phyloP scores from a whole-genome alignment of 2,888 invertebrate genomes.

The Aspidapion aeneum region DNA sequence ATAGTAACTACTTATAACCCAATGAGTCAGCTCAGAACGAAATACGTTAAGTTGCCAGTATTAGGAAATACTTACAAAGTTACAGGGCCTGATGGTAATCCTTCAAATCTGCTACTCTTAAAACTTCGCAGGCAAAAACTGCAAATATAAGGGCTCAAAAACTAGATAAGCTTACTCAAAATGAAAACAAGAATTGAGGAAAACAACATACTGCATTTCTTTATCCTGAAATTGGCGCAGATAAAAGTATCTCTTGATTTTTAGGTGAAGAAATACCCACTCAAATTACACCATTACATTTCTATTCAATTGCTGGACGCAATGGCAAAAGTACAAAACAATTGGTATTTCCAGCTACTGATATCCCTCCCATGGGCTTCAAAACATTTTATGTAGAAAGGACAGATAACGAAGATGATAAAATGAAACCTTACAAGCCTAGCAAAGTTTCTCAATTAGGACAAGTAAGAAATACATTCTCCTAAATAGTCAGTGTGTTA shows the following conservation, averaged over 20 bases:
- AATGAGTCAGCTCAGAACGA: not conserved
- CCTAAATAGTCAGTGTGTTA: too few relatives aligned
- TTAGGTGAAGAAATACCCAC: not conserved
- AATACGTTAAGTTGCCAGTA: not conserved
- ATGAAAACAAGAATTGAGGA: too few relatives aligned
- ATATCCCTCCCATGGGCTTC: constrained; percentile 65
- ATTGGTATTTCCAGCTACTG: constrained; percentile 59
- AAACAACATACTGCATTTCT: too few relatives aligned
- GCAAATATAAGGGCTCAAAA: too few relatives aligned
- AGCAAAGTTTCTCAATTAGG: too few relatives aligned
- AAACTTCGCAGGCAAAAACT: too few relatives aligned
- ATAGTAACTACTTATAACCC: not conserved
- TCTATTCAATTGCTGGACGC: constrained; percentile 30
- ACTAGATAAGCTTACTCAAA: too few relatives aligned
- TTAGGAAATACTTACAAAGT: not conserved
- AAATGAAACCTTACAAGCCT: not conserved
- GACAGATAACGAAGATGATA: not conserved
- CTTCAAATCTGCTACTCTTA: too few relatives aligned
- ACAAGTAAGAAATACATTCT: too few relatives aligned
- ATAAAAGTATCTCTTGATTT: too few relatives aligned
- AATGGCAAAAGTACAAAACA: not conserved
- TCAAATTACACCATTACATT: constrained; percentile 2
- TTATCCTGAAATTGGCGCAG: too few relatives aligned
- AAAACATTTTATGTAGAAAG: constrained; percentile 55
- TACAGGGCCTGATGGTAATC: not conserved